Evolutionary conservation across 2,797 vertebrate species (phyloP).

Genomic region (Rachycentron canadum): DNA sequence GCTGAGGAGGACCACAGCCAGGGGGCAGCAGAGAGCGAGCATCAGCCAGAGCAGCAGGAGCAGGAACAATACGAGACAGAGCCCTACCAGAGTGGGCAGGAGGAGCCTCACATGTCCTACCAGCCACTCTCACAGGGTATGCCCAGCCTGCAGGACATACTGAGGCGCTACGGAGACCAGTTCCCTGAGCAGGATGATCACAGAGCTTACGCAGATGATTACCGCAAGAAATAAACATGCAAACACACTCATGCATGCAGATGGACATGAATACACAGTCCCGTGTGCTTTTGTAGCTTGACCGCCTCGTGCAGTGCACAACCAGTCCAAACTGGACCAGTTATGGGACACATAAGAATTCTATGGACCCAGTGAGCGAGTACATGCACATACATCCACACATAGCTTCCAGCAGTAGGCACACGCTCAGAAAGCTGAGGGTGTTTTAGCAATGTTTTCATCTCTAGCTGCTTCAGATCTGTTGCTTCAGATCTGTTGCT

Average conservation of each 20-base stretch:
- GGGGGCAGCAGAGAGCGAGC: constrained; percentile 55
- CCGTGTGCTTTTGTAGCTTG: constrained; percentile 40
- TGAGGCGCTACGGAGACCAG: constrained; percentile 81
- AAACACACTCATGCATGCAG: constrained; percentile 40
- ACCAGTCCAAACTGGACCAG: constrained; percentile 48
- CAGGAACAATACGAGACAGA: constrained; percentile 76
- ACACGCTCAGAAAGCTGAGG: constrained; percentile 35
- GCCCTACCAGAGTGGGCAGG: constrained; percentile 86
- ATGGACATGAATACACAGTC: constrained; percentile 69
- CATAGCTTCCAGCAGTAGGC: constrained; percentile 41
- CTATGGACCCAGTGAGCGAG: constrained; percentile 67
- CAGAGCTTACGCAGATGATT: constrained; percentile 82
- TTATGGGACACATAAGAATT: constrained; percentile 63
- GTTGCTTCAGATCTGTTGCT: constrained; percentile 49
- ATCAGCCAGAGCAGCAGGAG: constrained; percentile 55
- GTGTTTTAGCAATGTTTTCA: constrained; percentile 31
- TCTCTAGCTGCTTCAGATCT: constrained; percentile 45
- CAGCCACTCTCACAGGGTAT: constrained; percentile 71
- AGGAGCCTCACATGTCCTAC: constrained; percentile 83
- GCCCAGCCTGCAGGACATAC: constrained; percentile 83
- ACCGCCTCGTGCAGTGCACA: constrained; percentile 29
- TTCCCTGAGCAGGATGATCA: constrained; percentile 82
- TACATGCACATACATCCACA: constrained; percentile 40
- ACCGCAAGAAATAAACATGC: constrained; percentile 81
- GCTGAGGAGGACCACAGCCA: constrained; percentile 54